Percentiles rank a stretch among this genome's conserved stretches.
Conservation (phyloP, 1,140 invertebrate genomes). For the Apolygus lucorum region DNA sequence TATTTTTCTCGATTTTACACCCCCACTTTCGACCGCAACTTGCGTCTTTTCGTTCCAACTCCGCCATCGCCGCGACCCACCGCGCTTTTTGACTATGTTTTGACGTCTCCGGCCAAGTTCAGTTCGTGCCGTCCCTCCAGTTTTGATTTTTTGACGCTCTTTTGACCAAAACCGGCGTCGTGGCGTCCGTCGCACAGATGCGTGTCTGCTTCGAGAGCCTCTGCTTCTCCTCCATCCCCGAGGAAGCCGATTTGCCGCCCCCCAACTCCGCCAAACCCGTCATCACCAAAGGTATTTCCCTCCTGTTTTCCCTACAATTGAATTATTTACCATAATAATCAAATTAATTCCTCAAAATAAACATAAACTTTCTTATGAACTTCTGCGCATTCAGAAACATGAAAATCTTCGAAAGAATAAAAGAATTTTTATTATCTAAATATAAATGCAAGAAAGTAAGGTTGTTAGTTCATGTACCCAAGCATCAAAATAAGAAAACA, state of each 20-base stretch:
- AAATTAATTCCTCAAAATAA: no score
- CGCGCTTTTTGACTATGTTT: neutral
- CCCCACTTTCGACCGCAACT: neutral
- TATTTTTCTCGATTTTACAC: no score
- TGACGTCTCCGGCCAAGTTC: neutral
- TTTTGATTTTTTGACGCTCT: neutral
- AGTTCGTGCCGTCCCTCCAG: neutral
- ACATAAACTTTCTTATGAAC: no score
- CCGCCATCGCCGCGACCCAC: neutral
- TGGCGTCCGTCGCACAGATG: constrained; percentile 42
- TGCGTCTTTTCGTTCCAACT: neutral
- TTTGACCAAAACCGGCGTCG: neutral
- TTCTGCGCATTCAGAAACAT: no score
- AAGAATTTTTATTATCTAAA: no score
- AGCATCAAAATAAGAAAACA: no score
- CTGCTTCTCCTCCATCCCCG: constrained; percentile 70
- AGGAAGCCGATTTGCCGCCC: constrained; percentile 51
- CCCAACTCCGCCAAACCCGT: neutral
- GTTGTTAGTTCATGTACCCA: no score
- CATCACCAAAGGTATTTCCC: constrained; percentile 16
- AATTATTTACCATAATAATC: no score
- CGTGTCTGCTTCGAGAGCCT: constrained; percentile 76
- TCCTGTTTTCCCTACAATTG: no score
- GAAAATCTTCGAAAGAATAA: no score
- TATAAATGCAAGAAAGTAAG: no score